These are phyloP conservation scores for Neomorphus geoffroyi DNA, from an alignment of 2,797 vertebrate genomes.

Conservation along the genomic window DNA sequence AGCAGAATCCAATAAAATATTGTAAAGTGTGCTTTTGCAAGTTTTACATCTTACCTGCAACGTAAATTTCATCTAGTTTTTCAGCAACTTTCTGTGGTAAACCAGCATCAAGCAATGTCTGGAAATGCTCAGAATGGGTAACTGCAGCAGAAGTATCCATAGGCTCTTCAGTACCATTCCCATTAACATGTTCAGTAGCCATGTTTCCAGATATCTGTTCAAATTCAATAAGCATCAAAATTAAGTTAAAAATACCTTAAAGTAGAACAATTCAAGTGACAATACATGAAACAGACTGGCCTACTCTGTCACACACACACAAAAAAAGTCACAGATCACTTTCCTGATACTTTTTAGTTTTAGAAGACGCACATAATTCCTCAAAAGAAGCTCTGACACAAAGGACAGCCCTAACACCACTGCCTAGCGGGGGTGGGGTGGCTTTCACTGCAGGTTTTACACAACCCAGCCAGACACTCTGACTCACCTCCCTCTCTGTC, in stretches of 20 bases:
- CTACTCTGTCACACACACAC: neutral
- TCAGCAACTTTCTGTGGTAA: constrained; percentile 95
- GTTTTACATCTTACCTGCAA: constrained; percentile 95
- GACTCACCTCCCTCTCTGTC: constrained; percentile 69
- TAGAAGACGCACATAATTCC: constrained; percentile 9
- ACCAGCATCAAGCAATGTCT: constrained; percentile 92
- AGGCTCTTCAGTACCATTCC: constrained; percentile 96
- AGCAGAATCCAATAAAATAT: constrained; percentile 79
- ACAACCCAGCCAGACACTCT: constrained; percentile 68
- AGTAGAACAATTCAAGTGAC: neutral
- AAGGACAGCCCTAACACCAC: constrained; percentile 64
- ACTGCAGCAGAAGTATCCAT: constrained; percentile 94
- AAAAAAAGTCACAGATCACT: neutral
- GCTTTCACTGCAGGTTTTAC: constrained; percentile 61
- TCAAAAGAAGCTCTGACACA: constrained; percentile 55
- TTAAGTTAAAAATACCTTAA: constrained; percentile 66
- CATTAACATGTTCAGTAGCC: constrained; percentile 97
- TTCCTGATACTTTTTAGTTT: neutral
- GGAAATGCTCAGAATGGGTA: constrained; percentile 93
- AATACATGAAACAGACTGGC: constrained; percentile 11
- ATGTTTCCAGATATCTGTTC: constrained; percentile 94
- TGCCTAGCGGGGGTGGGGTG: constrained; percentile 30
- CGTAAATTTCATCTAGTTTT: constrained; percentile 97
- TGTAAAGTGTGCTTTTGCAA: constrained; percentile 79
- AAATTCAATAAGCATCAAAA: constrained; percentile 88